phyloP scores from a whole-genome alignment of 2,113 vertebrate species.

The Riparia riparia region DNA sequence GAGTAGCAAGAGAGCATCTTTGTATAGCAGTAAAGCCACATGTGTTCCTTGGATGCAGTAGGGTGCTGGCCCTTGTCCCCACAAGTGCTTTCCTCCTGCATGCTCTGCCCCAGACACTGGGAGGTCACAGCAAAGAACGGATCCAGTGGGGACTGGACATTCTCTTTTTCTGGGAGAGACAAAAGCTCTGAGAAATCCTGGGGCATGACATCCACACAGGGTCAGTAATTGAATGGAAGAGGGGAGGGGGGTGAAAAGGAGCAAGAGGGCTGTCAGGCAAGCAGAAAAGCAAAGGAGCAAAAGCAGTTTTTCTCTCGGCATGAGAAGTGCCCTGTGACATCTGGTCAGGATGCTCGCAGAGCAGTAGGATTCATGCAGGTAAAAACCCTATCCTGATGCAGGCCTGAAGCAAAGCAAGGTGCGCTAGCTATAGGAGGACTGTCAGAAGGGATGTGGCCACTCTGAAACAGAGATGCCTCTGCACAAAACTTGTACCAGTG shows the following conservation, averaged over 20 bases:
- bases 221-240: not conserved
- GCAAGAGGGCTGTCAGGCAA: not conserved
- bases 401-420: constrained; percentile 33
- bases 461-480: constrained; percentile 37
- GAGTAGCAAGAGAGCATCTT: not conserved
- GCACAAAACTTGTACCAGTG: constrained; percentile 8
- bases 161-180: not conserved
- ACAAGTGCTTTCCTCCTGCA: not conserved
- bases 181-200: not conserved
- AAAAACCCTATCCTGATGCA: not conserved
- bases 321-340: not conserved
- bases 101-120: not conserved
- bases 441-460: constrained; percentile 36
- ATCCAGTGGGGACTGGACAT: not conserved
- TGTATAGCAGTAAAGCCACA: not conserved
- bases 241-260: not conserved
- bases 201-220: not conserved
- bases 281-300: not conserved
- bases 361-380: not conserved
- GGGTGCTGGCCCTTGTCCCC: not conserved
- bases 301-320: not conserved
- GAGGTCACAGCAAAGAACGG: not conserved
- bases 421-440: constrained; percentile 11
- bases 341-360: not conserved
- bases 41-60: fast-evolving